Evolutionary conservation across 2,888 invertebrate genomes (phyloP).

Genomic region (Coecobrya sp.): DNA sequence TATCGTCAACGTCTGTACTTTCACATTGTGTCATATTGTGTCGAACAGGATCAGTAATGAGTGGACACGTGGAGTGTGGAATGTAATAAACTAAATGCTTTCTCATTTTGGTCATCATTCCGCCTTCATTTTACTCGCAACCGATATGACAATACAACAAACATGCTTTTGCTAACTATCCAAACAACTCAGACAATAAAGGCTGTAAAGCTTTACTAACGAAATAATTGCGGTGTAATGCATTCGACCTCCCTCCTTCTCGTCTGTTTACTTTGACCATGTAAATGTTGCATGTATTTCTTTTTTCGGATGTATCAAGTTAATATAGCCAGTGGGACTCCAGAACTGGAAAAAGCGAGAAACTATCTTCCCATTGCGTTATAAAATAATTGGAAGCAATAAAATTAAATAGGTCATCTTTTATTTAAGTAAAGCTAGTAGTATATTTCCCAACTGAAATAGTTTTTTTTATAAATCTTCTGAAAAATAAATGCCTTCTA

Average conservation of each 20-base stretch:
- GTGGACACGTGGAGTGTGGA: slow-evolving; percentile 2
- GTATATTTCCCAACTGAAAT: not conserved
- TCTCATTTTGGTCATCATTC: slow-evolving; percentile 9
- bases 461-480: slow-evolving; percentile 6
- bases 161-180: too few relatives aligned
- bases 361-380: not conserved
- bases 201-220: not conserved
- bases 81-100: not conserved
- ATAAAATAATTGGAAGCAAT: not conserved
- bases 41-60: not conserved
- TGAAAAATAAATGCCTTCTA: slow-evolving; percentile 2
- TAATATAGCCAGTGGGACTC: not conserved
- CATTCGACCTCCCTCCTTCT: not conserved
- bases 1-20: not conserved
- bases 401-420: slow-evolving; percentile 11
- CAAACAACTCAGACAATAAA: not conserved
- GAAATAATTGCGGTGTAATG: not conserved
- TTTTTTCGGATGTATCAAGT: too few relatives aligned
- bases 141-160: not conserved
- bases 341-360: not conserved
- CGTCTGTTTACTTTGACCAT: not conserved
- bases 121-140: slow-evolving; percentile 2
- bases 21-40: not conserved
- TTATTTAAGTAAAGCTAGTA: not conserved
- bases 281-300: too few relatives aligned